Evolutionary conservation across 2,888 invertebrate species (phyloP).

Genomic region (Teleogryllus oceanicus): DNA sequence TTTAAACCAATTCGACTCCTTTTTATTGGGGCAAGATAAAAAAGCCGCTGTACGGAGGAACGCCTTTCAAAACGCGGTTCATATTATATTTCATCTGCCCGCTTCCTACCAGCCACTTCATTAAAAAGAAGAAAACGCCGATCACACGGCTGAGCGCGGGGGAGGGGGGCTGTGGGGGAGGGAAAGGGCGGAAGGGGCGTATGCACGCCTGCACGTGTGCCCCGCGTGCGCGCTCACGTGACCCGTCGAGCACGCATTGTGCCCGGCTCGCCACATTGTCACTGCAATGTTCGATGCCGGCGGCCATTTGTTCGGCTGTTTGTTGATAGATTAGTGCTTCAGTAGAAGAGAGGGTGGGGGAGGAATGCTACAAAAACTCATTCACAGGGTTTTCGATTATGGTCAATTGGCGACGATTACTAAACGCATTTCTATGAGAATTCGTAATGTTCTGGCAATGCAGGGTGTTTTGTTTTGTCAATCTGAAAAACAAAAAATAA

Average conservation of each 20-base stretch:
- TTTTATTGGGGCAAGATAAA: slow-evolving; percentile 2
- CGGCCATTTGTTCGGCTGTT: not conserved
- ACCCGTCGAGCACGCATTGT: not conserved
- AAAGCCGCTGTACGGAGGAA: slow-evolving; percentile 18
- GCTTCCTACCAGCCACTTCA: slow-evolving; percentile 18
- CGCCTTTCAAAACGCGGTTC: slow-evolving; percentile 23
- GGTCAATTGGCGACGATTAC: too few relatives aligned
- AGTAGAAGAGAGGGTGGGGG: not conserved
- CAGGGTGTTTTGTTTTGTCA: too few relatives aligned
- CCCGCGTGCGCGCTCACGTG: not conserved
- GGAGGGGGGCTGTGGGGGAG: not conserved
- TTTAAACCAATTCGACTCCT: slow-evolving; percentile 23
- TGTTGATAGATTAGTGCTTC: slow-evolving; percentile 3
- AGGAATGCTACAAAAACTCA: not conserved
- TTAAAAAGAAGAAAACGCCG: slow-evolving; percentile 1
- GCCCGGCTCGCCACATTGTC: not conserved
- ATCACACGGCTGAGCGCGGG: not conserved
- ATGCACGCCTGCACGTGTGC: not conserved
- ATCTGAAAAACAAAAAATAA: too few relatives aligned
- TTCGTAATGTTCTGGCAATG: too few relatives aligned
- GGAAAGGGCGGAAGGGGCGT: not conserved
- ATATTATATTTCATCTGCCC: slow-evolving; percentile 18
- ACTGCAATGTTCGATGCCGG: not conserved
- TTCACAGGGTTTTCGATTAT: too few relatives aligned
- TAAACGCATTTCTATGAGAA: too few relatives aligned